Evolutionary conservation across 1,140 invertebrate species (phyloP).

Genomic region (Calosoma granatense): DNA sequence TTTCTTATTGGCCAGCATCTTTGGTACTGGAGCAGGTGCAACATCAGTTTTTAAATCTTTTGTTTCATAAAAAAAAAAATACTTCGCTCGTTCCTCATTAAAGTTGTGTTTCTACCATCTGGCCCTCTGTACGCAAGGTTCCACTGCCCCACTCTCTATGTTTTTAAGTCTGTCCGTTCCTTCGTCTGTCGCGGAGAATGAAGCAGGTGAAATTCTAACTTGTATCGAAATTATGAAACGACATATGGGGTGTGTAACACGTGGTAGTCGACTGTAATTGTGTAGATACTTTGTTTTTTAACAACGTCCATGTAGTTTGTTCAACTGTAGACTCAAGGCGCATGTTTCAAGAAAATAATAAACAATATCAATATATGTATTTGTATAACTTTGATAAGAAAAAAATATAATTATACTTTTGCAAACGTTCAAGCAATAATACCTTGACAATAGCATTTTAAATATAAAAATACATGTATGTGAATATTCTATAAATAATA

Average conservation of each 20-base stretch:
- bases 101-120: background rate
- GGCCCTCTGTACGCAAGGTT: background rate
- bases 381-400: too few relatives aligned
- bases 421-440: too few relatives aligned
- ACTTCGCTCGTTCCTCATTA: background rate
- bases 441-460: too few relatives aligned
- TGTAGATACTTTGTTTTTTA: background rate
- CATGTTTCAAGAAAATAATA: background rate
- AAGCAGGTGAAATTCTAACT: background rate
- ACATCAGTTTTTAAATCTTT: background rate
- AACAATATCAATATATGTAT: too few relatives aligned
- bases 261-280: background rate
- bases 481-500: too few relatives aligned
- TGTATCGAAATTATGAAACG: background rate
- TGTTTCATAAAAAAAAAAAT: background rate
- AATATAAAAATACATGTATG: too few relatives aligned
- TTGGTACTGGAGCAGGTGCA: slow-evolving; percentile 3
- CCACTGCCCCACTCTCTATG: background rate
- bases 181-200: background rate
- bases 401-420: too few relatives aligned
- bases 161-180: too few relatives aligned
- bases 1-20: background rate
- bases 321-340: background rate
- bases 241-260: slow-evolving; percentile 8
- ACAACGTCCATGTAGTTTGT: background rate